These are phyloP conservation scores for Diachrysia chrysitis DNA, from an alignment of 2,888 invertebrate species.

Conservation along the genomic window DNA sequence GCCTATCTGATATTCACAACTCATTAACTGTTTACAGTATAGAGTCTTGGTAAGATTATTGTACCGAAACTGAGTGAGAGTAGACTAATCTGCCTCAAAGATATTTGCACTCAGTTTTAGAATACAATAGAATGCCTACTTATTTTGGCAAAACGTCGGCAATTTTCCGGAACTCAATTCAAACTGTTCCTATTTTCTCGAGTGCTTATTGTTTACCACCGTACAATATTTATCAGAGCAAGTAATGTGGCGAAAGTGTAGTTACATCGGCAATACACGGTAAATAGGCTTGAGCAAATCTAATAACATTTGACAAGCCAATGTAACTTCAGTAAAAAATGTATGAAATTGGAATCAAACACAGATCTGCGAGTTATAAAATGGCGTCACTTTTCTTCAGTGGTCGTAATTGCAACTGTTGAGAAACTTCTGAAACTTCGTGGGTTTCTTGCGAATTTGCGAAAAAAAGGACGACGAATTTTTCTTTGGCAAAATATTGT, in stretches of 20 bases:
- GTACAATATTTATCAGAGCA: constrained; percentile 15
- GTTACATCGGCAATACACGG: constrained; percentile 13
- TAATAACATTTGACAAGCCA: background rate
- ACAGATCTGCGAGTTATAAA: background rate
- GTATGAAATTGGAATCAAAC: background rate
- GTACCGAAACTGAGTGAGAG: too few relatives aligned
- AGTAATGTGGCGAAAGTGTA: constrained; percentile 18
- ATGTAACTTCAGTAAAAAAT: background rate
- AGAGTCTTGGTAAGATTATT: too few relatives aligned
- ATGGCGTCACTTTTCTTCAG: background rate
- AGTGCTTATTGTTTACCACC: constrained; percentile 2
- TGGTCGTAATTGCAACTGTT: background rate
- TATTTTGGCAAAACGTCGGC: background rate
- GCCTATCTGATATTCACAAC: too few relatives aligned
- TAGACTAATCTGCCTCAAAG: too few relatives aligned
- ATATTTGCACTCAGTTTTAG: too few relatives aligned
- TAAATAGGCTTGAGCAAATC: background rate
- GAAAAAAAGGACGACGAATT: too few relatives aligned
- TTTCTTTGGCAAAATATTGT: too few relatives aligned
- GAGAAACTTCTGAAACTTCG: background rate
- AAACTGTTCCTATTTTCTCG: background rate
- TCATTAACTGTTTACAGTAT: too few relatives aligned
- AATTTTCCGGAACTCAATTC: constrained; percentile 7
- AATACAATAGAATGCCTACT: too few relatives aligned
- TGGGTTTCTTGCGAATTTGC: background rate